Evolutionary conservation across 53 echinoderm and acorn worm genomes (phyloP).

Genomic region (Echinarachnius parma): DNA sequence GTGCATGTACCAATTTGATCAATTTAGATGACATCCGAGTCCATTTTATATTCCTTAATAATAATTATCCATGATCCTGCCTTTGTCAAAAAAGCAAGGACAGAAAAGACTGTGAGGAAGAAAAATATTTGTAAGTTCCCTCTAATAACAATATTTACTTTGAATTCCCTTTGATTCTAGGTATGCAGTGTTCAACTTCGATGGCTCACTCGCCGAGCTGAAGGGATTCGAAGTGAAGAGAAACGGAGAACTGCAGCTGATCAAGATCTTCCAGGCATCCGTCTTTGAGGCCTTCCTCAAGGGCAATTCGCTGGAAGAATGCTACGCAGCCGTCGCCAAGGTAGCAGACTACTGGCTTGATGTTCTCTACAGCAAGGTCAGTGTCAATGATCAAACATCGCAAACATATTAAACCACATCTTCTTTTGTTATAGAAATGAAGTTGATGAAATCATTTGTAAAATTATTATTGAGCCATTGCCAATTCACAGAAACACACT

Average conservation of each 20-base stretch:
- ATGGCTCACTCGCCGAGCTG: slow-evolving; percentile 92
- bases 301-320: slow-evolving; percentile 79
- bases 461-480: no score
- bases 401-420: neutral
- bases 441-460: no score
- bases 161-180: slow-evolving; percentile 17
- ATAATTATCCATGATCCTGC: no score
- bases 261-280: slow-evolving; percentile 98
- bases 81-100: no score
- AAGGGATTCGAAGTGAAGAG: slow-evolving; percentile 98
- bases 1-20: no score
- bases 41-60: no score
- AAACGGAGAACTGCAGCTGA: slow-evolving; percentile 90
- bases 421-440: no score
- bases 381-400: neutral
- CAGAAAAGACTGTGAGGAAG: no score
- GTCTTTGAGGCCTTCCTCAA: slow-evolving; percentile 99
- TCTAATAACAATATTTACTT: no score
- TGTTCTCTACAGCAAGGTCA: slow-evolving; percentile 97
- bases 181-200: slow-evolving; percentile 95
- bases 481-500: no score
- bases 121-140: no score
- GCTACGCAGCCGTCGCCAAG: slow-evolving; percentile 92
- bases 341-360: slow-evolving; percentile 99
- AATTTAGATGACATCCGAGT: no score